Conservation (phyloP, 2,888 invertebrate species). For the Dichetophora obliterata region DNA sequence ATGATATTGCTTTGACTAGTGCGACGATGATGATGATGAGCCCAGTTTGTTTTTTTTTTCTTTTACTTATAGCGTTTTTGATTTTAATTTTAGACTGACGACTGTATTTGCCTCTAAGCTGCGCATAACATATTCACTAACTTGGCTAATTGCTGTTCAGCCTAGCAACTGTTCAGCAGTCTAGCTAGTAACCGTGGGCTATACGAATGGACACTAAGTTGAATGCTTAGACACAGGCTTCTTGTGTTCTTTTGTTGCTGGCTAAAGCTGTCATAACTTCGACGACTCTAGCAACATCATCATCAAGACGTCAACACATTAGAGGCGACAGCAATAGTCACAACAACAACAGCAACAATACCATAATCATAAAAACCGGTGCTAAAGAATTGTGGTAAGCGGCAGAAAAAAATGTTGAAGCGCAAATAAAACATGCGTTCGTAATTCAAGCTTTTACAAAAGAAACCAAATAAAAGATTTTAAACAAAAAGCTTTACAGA, state of each 20-base stretch:
- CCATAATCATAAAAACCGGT: slow-evolving; percentile 49
- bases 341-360: slow-evolving; percentile 50
- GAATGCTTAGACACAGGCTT: too few relatives aligned
- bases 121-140: slow-evolving; percentile 24
- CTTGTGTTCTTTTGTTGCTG: too few relatives aligned
- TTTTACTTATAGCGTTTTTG: slow-evolving; percentile 15
- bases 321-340: slow-evolving; percentile 34
- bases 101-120: slow-evolving; percentile 35
- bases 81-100: slow-evolving; percentile 27
- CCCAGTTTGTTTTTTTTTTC: background rate
- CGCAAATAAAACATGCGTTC: too few relatives aligned
- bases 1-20: slow-evolving; percentile 30
- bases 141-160: slow-evolving; percentile 35
- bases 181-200: background rate
- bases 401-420: too few relatives aligned
- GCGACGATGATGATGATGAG: slow-evolving; percentile 20
- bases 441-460: too few relatives aligned
- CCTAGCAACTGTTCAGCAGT: background rate
- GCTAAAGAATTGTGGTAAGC: too few relatives aligned
- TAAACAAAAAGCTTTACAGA: too few relatives aligned
- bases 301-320: slow-evolving; percentile 34
- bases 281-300: slow-evolving; percentile 21
- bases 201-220: too few relatives aligned
- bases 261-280: slow-evolving; percentile 52
- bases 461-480: too few relatives aligned